Evolutionary conservation across 2,888 invertebrate species (phyloP).

Genomic region (Balanococcus diminutus): DNA sequence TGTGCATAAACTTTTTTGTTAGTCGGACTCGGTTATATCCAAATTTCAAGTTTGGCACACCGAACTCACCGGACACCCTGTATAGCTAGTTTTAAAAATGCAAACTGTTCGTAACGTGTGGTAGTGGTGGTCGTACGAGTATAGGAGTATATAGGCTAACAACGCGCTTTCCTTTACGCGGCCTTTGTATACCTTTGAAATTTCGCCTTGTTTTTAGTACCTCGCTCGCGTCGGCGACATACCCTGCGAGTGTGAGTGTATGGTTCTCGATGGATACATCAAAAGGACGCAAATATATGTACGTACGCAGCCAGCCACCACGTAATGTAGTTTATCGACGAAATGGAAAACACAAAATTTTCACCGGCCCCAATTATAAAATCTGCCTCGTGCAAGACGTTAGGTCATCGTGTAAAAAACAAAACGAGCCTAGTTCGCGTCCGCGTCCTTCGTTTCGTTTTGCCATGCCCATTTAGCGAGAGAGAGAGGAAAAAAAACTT

Average conservation of each 20-base stretch:
- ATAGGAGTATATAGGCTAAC: not conserved
- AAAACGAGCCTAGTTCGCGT: too few relatives aligned
- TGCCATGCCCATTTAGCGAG: not conserved
- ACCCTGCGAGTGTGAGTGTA: too few relatives aligned
- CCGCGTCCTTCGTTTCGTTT: not conserved
- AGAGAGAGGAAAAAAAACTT: not conserved
- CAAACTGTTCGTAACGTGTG: not conserved
- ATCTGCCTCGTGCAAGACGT: not conserved
- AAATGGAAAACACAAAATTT: not conserved
- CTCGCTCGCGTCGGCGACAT: not conserved
- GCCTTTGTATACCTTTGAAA: constrained; percentile 24
- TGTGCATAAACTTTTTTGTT: too few relatives aligned
- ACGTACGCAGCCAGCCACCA: not conserved
- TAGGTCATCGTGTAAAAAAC: not conserved
- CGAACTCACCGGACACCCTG: too few relatives aligned
- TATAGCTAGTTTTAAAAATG: constrained; percentile 28
- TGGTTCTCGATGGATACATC: not conserved
- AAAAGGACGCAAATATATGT: not conserved
- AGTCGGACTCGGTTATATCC: too few relatives aligned
- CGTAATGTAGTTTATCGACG: not conserved
- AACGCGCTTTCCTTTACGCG: not conserved
- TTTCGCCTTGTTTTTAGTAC: constrained; percentile 2
- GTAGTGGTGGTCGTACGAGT: not conserved
- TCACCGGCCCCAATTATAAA: constrained; percentile 15
- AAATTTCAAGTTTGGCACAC: too few relatives aligned